These are phyloP conservation scores for Mus pahari DNA, from an alignment of 2,113 vertebrate species.

Conservation along the genomic window DNA sequence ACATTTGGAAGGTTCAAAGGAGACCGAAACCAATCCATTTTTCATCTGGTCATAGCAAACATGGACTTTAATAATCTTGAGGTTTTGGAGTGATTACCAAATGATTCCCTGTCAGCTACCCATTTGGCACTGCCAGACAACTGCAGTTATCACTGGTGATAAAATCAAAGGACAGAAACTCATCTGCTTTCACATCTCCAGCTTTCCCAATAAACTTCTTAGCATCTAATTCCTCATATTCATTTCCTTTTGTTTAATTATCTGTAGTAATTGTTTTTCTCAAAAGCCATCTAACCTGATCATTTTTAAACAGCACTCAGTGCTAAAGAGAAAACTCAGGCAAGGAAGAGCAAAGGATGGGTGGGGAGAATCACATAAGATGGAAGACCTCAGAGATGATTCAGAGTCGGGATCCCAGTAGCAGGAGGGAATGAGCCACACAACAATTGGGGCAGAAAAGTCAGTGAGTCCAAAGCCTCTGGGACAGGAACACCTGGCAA, in stretches of 20 bases:
- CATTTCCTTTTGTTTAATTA: slow-evolving; percentile 6
- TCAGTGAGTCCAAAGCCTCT: not conserved
- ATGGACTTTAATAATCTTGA: not conserved
- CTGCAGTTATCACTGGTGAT: not conserved
- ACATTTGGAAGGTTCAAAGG: not conserved
- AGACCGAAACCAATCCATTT: not conserved
- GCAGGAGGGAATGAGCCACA: not conserved
- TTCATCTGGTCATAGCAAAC: not conserved
- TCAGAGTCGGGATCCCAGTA: not conserved
- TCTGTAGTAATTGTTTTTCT: not conserved
- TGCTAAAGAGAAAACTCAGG: not conserved
- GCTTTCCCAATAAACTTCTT: not conserved
- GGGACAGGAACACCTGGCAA: not conserved
- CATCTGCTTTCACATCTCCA: not conserved
- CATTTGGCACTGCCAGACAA: not conserved
- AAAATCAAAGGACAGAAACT: not conserved
- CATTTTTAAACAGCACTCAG: not conserved
- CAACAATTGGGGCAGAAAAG: not conserved
- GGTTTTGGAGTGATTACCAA: not conserved
- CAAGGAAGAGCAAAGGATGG: not conserved
- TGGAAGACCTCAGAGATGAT: not conserved
- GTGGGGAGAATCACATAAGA: not conserved
- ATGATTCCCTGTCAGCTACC: not conserved
- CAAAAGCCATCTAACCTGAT: not conserved
- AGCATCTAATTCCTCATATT: not conserved